phyloP scores from a whole-genome alignment of 2,888 invertebrate species.

The Gryllus longicercus region DNA sequence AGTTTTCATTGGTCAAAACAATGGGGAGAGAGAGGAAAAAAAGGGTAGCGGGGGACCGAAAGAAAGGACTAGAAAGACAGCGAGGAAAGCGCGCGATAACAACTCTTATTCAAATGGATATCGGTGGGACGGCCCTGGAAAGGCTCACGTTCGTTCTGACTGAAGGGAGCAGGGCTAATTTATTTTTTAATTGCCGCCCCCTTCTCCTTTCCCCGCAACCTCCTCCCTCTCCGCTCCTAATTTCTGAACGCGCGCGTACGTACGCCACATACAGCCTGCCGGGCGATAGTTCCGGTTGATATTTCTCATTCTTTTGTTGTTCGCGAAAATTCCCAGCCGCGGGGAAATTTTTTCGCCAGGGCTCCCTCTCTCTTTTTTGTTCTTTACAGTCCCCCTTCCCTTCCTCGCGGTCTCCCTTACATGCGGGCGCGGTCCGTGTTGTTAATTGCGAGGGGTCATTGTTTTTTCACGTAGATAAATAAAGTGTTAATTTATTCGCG shows the following conservation, averaged over 20 bases:
- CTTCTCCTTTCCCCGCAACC: neutral
- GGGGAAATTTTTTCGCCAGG: neutral
- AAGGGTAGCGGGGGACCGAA: slow-evolving; percentile 19
- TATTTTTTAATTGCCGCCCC: slow-evolving; percentile 35
- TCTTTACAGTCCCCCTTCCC: neutral
- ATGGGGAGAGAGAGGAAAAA: slow-evolving; percentile 20
- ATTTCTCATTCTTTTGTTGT: slow-evolving; percentile 35
- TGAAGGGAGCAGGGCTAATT: slow-evolving; percentile 32
- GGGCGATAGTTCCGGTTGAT: slow-evolving; percentile 34
- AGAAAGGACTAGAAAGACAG: slow-evolving; percentile 26
- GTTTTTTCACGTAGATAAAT: neutral
- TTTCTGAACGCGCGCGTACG: slow-evolving; percentile 31
- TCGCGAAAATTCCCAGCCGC: slow-evolving; percentile 12
- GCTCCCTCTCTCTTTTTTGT: neutral
- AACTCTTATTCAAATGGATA: slow-evolving; percentile 33
- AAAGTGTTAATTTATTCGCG: neutral
- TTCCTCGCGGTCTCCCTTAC: neutral
- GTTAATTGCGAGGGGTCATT: slow-evolving; percentile 17
- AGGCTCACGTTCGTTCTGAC: neutral
- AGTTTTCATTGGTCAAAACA: slow-evolving; percentile 17
- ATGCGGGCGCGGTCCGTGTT: slow-evolving; percentile 8
- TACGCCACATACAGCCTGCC: neutral
- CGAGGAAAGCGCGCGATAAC: slow-evolving; percentile 24
- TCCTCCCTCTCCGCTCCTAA: slow-evolving; percentile 27
- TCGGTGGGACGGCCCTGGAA: slow-evolving; percentile 23